Conservation (phyloP, 1,140 invertebrate species). For the Heliconius hermathena region DNA sequence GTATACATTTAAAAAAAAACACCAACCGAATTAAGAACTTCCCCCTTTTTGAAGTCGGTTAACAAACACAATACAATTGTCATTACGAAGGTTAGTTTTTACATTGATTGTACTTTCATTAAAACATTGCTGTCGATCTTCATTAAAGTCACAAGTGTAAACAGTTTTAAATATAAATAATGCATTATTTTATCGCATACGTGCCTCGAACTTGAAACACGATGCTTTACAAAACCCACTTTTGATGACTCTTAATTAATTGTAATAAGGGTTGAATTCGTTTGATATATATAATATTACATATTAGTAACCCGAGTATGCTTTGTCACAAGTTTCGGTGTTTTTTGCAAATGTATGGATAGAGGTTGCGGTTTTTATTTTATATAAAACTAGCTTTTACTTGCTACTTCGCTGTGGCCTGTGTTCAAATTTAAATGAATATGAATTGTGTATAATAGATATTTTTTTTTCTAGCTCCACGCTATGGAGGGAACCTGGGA, state of each 20-base stretch:
- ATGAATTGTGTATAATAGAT: no score
- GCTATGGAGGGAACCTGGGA: no score
- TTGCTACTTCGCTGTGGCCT: no score
- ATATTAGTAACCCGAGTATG: constrained; percentile 60
- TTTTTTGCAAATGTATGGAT: constrained; percentile 33
- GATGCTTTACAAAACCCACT: constrained; percentile 55
- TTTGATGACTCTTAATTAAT: constrained; percentile 37
- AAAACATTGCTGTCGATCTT: constrained; percentile 37
- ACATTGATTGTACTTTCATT: constrained; percentile 30
- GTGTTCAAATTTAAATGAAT: no score
- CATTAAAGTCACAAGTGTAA: constrained; percentile 44
- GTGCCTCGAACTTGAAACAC: constrained; percentile 56
- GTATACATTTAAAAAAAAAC: no score
- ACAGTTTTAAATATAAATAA: constrained; percentile 50
- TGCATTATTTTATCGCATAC: constrained; percentile 49
- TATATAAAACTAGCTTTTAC: neutral
- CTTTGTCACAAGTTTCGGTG: constrained; percentile 58
- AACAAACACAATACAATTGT: neutral
- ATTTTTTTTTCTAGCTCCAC: no score
- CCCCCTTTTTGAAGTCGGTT: no score
- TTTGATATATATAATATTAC: constrained; percentile 35
- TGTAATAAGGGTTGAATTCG: constrained; percentile 15
- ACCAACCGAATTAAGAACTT: no score
- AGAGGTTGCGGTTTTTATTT: constrained; percentile 7
- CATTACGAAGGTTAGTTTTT: neutral